These are phyloP conservation scores for Ephydatia muelleri DNA, from an alignment of 37 sponge, comb jelly and placozoan species.

Conservation along the genomic window DNA sequence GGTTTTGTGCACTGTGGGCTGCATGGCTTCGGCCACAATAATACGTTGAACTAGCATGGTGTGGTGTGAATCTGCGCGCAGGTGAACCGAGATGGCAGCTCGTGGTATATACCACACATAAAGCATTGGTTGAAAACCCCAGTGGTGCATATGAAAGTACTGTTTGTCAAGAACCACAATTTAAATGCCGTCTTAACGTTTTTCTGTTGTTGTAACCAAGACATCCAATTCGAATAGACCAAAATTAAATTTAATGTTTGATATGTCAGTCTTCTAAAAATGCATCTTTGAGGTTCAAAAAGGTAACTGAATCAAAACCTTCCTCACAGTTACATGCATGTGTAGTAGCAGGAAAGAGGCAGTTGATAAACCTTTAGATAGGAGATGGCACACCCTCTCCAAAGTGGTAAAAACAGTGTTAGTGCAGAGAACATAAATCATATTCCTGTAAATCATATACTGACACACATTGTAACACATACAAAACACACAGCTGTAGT, in stretches of 20 bases:
- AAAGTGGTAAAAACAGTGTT: neutral
- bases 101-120: slow-evolving; percentile 46
- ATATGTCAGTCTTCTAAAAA: too few relatives aligned
- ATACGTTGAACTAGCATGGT: neutral
- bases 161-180: too few relatives aligned
- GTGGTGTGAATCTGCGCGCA: neutral
- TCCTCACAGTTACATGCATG: slow-evolving; percentile 30
- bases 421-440: neutral
- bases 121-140: slow-evolving; percentile 74
- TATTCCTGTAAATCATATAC: neutral
- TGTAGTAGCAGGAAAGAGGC: slow-evolving; percentile 56
- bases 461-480: neutral
- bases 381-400: neutral
- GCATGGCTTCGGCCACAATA: neutral
- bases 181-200: neutral
- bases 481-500: neutral
- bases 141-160: slow-evolving; percentile 76
- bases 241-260: too few relatives aligned
- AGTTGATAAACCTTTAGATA: slow-evolving; percentile 65
- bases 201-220: slow-evolving; percentile 16
- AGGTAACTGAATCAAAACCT: neutral
- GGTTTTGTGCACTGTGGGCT: neutral
- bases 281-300: too few relatives aligned
- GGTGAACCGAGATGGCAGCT: slow-evolving; percentile 18
- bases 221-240: slow-evolving; percentile 59